Evolutionary conservation across 2,888 invertebrate genomes (phyloP).

Genomic region (Mythimna pallens): DNA sequence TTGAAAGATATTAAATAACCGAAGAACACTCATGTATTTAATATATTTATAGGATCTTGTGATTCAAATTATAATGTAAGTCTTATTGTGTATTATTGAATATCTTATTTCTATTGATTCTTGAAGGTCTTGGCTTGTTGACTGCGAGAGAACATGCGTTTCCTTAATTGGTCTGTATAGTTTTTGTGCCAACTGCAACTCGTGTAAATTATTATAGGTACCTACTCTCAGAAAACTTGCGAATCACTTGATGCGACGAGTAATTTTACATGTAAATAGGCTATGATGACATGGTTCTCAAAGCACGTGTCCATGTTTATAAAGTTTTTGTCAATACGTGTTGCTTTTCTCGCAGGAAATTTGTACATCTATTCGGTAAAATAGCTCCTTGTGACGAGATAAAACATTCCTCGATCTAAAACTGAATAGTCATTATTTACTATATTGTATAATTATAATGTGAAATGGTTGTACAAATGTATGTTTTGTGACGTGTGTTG

Average conservation of each 20-base stretch:
- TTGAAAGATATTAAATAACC: constrained; percentile 37
- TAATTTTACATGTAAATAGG: not conserved
- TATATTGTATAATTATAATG: constrained; percentile 73
- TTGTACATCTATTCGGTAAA: constrained; percentile 50
- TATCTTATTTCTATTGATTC: constrained; percentile 39
- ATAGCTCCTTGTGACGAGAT: constrained; percentile 59
- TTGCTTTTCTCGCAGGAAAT: constrained; percentile 16
- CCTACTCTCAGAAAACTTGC: too few relatives aligned
- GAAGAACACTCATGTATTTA: constrained; percentile 22
- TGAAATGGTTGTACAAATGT: constrained; percentile 85
- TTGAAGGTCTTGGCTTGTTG: constrained; percentile 14
- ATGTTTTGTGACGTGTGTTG: constrained; percentile 87
- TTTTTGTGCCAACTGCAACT: constrained; percentile 6
- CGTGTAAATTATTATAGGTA: not conserved
- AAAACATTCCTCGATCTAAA: constrained; percentile 68
- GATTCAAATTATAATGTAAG: constrained; percentile 58
- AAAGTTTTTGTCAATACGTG: not conserved
- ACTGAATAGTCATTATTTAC: constrained; percentile 72
- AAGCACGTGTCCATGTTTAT: constrained; percentile 1
- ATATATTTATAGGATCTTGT: constrained; percentile 43
- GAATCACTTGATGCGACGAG: not conserved
- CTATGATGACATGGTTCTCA: not conserved
- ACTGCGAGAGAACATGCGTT: constrained; percentile 18
- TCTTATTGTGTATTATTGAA: constrained; percentile 43
- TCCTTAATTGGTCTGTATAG: constrained; percentile 6